Evolutionary conservation across 1,140 invertebrate species (phyloP).

Genomic region (Neodiprion lecontei): DNA sequence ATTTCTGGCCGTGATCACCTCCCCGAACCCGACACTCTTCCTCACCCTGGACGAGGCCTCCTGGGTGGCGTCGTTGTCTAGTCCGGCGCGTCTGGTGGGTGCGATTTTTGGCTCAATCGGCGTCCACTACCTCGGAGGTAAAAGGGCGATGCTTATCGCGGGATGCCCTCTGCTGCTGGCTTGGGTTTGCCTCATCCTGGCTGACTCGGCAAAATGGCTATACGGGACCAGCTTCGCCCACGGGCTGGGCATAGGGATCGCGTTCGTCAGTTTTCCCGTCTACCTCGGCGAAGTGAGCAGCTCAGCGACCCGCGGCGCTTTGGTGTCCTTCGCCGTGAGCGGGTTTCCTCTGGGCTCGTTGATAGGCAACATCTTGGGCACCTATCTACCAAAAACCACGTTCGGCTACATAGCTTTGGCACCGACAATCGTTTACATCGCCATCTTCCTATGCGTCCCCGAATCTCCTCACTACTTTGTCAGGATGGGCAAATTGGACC

Average conservation of each 20-base stretch:
- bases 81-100: constrained; percentile 50
- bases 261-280: constrained; percentile 70
- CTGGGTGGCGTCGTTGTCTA: constrained; percentile 64
- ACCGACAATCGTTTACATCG: constrained; percentile 63
- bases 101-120: constrained; percentile 45
- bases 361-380: constrained; percentile 57
- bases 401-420: constrained; percentile 67
- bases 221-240: constrained; percentile 64
- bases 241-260: constrained; percentile 70
- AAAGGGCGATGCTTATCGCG: constrained; percentile 67
- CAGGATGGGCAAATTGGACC: constrained; percentile 65
- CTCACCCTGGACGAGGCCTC: constrained; percentile 67
- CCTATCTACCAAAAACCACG: constrained; percentile 63
- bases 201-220: constrained; percentile 58
- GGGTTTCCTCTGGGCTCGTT: constrained; percentile 68
- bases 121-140: constrained; percentile 68
- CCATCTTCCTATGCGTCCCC: constrained; percentile 71
- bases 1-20: constrained; percentile 61
- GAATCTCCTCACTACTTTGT: constrained; percentile 77
- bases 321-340: constrained; percentile 65
- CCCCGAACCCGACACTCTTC: constrained; percentile 56
- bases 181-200: constrained; percentile 68
- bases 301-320: constrained; percentile 69
- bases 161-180: constrained; percentile 68
- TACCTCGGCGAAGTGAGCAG: constrained; percentile 72